Evolutionary conservation across 1,140 invertebrate genomes (phyloP).

Genomic region (Aphidius ervi): DNA sequence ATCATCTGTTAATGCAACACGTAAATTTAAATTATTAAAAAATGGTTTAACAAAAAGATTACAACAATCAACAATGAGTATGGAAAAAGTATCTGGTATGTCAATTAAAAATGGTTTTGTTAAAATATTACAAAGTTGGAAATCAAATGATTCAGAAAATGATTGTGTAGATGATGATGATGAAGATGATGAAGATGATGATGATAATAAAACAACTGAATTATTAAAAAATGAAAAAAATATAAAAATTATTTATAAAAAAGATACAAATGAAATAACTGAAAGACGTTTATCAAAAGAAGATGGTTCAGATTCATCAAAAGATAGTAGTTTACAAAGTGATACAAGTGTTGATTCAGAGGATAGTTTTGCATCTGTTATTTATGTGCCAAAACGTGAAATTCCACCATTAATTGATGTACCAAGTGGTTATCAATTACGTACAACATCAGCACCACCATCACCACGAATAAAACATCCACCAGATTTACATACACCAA

Average conservation of each 20-base stretch:
- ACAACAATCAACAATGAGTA: constrained; percentile 73
- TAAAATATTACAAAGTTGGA: constrained; percentile 73
- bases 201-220: constrained; percentile 22
- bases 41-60: constrained; percentile 77
- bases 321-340: constrained; percentile 87
- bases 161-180: constrained; percentile 24
- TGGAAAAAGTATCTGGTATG: constrained; percentile 72
- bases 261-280: constrained; percentile 34
- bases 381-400: constrained; percentile 72
- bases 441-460: constrained; percentile 62
- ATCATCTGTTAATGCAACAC: constrained; percentile 69
- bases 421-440: constrained; percentile 32
- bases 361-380: constrained; percentile 87
- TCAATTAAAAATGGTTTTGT: constrained; percentile 64
- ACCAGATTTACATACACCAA: constrained; percentile 27
- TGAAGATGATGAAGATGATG: constrained; percentile 21
- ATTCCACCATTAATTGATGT: constrained; percentile 28
- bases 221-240: constrained; percentile 35
- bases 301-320: constrained; percentile 85
- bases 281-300: constrained; percentile 69
- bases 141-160: constrained; percentile 51
- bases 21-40: constrained; percentile 78
- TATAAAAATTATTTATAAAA: constrained; percentile 30
- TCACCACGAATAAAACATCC: constrained; percentile 59
- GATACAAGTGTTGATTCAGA: constrained; percentile 90